Percentiles rank a stretch among this genome's conserved stretches.
These are phyloP conservation scores for Peromyscus polionotus DNA, from an alignment of 2,113 vertebrate genomes.

Conservation along the genomic window DNA sequence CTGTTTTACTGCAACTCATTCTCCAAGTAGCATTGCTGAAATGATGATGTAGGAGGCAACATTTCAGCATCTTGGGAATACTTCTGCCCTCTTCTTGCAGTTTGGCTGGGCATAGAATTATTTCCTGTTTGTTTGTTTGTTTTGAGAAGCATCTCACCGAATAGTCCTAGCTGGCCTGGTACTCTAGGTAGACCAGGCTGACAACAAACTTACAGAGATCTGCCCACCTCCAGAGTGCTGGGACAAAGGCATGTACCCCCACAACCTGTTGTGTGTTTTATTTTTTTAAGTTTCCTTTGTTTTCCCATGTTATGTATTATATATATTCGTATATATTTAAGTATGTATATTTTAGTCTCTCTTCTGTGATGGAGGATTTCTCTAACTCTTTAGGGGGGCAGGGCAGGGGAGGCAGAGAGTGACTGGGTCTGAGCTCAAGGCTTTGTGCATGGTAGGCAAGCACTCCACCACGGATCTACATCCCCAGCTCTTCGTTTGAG, in stretches of 20 bases:
- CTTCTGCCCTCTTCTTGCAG: not conserved
- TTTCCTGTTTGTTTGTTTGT: not conserved
- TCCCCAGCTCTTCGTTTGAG: not conserved
- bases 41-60: too few relatives aligned
- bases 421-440: not conserved
- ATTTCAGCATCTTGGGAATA: not conserved
- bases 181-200: not conserved
- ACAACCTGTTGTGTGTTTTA: too few relatives aligned
- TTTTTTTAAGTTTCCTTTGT: not conserved
- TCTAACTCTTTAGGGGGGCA: not conserved
- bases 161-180: not conserved
- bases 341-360: not conserved
- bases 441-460: not conserved
- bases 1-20: not conserved
- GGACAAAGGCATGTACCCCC: too few relatives aligned
- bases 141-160: not conserved
- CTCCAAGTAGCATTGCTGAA: not conserved
- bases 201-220: not conserved
- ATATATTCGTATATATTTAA: too few relatives aligned
- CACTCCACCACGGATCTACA: too few relatives aligned
- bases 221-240: not conserved
- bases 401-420: too few relatives aligned
- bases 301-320: not conserved
- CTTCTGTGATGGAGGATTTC: not conserved
- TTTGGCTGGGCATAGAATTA: conserved; percentile 19